A percentile compares a stretch with the other conserved stretches of the same genome.
Evolutionary conservation across 1,140 invertebrate species (phyloP).

Genomic region (Drosophila erecta): DNA sequence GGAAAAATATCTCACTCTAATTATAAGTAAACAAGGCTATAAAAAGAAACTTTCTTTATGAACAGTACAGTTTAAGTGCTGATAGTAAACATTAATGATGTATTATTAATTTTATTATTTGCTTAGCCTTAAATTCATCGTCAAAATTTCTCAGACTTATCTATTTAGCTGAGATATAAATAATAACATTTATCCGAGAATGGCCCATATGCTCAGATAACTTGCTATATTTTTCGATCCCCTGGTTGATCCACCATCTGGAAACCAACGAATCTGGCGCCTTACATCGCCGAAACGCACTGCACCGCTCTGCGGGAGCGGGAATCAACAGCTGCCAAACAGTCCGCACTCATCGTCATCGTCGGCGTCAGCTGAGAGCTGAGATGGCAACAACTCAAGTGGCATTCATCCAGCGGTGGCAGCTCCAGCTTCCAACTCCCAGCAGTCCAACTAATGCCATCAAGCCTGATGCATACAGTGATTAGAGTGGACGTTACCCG

Average conservation of each 20-base stretch:
- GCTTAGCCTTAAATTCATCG: neutral
- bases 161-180: neutral
- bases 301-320: constrained; percentile 5
- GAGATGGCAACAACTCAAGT: constrained; percentile 72
- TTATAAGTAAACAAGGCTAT: constrained; percentile 11
- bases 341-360: constrained; percentile 48
- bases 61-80: neutral
- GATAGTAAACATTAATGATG: neutral
- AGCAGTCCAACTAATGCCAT: constrained; percentile 78
- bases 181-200: neutral
- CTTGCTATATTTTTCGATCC: neutral
- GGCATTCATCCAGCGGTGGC: constrained; percentile 51
- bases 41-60: neutral
- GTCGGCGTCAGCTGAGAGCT: constrained; percentile 23
- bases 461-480: constrained; percentile 81
- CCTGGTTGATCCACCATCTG: neutral
- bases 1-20: constrained; percentile 20
- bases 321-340: constrained; percentile 69
- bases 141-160: neutral
- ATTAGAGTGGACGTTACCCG: constrained; percentile 76
- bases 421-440: constrained; percentile 41
- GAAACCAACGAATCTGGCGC: neutral
- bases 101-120: neutral
- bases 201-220: no score
- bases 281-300: constrained; percentile 22